Conservation (phyloP, 2,888 invertebrate genomes). For the Gymnoscelis rufifasciata region DNA sequence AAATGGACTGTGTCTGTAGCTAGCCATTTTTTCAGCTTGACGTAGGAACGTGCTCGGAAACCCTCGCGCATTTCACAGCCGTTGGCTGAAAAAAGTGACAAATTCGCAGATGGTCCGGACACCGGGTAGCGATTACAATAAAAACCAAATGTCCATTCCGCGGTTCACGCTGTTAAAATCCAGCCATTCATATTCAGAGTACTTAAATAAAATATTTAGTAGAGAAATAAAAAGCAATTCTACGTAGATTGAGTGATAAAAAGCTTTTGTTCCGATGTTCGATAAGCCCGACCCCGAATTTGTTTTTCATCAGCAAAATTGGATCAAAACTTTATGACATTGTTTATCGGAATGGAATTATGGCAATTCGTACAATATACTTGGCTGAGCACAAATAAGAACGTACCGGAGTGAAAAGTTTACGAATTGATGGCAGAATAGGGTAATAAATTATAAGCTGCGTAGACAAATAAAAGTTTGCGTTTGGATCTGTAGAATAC, state of each 20-base stretch:
- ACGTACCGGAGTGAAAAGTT: slow-evolving; percentile 13
- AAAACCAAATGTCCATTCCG: slow-evolving; percentile 31
- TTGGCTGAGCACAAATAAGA: slow-evolving; percentile 16
- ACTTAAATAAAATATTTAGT: slow-evolving; percentile 24
- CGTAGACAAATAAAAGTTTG: slow-evolving; percentile 12
- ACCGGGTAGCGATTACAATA: slow-evolving; percentile 32
- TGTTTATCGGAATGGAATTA: slow-evolving; percentile 29
- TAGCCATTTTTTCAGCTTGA: slow-evolving; percentile 17
- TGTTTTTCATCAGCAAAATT: slow-evolving; percentile 26
- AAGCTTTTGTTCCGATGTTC: slow-evolving; percentile 34
- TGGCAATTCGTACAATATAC: slow-evolving; percentile 24
- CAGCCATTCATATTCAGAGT: slow-evolving; percentile 10
- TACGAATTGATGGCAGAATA: slow-evolving; percentile 15
- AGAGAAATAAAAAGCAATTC: slow-evolving; percentile 41
- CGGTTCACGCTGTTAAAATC: slow-evolving; percentile 30
- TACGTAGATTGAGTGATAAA: slow-evolving; percentile 46
- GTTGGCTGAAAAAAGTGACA: slow-evolving; percentile 32
- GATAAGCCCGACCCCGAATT: slow-evolving; percentile 31
- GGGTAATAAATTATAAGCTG: slow-evolving; percentile 19
- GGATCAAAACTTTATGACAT: slow-evolving; percentile 30
- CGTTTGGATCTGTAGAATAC: not conserved
- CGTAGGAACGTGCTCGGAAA: slow-evolving; percentile 25
- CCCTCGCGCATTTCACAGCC: slow-evolving; percentile 18
- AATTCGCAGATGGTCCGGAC: slow-evolving; percentile 35
- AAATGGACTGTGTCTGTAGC: slow-evolving; percentile 13